phyloP scores from a whole-genome alignment of 2,888 invertebrate species.

The Mythimna ferrago region DNA sequence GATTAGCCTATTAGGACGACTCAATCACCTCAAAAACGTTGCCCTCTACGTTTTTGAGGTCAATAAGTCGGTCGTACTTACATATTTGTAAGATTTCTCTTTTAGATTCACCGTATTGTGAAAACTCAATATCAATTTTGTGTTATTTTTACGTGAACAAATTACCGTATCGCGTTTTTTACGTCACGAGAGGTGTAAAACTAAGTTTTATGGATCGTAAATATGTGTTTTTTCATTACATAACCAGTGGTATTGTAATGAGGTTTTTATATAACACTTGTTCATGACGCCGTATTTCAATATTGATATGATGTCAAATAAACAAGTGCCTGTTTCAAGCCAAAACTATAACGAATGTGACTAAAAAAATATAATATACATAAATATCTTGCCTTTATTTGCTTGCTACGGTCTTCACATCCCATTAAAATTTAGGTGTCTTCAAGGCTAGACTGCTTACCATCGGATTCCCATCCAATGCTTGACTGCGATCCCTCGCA shows the following conservation, averaged over 20 bases:
- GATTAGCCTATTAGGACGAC: too few species aligned
- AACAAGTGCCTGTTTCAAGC: neutral
- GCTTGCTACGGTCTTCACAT: too few species aligned
- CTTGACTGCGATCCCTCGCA: too few species aligned
- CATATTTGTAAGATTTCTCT: neutral
- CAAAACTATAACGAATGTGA: neutral
- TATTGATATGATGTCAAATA: neutral
- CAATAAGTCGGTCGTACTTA: neutral
- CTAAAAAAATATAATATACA: neutral
- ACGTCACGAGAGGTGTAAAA: slow-evolving; percentile 18
- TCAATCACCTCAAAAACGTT: too few species aligned
- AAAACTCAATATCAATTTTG: neutral
- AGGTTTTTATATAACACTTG: slow-evolving; percentile 1
- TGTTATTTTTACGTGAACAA: neutral
- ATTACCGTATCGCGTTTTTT: neutral
- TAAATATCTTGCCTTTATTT: too few species aligned
- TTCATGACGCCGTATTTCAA: neutral
- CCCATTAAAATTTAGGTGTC: too few species aligned
- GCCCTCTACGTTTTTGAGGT: neutral
- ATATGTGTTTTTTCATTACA: slow-evolving; percentile 15
- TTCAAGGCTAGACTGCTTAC: too few species aligned
- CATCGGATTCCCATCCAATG: too few species aligned
- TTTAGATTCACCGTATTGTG: neutral
- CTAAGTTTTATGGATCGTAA: slow-evolving; percentile 22
- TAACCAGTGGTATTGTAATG: slow-evolving; percentile 1